phyloP scores from a whole-genome alignment of 2,797 vertebrate genomes.

The Dendrocincla fuliginosa region DNA sequence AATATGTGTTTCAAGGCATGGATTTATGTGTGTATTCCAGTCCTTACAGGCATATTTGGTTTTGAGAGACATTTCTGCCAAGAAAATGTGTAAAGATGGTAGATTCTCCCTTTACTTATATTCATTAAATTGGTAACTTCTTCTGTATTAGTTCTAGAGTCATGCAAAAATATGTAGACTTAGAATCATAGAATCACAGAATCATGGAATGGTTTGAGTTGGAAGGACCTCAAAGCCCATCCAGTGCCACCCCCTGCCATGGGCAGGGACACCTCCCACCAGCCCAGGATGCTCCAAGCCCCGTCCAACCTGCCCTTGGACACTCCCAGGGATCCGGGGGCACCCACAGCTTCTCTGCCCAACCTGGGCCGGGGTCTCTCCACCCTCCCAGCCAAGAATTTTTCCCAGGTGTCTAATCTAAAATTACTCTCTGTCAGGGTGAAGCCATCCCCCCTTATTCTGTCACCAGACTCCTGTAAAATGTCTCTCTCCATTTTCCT shows the following conservation, averaged over 20 bases:
- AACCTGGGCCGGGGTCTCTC: background rate
- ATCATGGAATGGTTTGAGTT: background rate
- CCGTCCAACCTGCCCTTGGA: accelerated
- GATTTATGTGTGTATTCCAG: background rate
- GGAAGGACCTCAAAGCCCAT: accelerated
- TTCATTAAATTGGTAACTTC: background rate
- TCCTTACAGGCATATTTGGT: background rate
- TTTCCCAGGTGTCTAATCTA: background rate
- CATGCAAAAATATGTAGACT: background rate
- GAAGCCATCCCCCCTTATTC: background rate
- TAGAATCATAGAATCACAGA: background rate
- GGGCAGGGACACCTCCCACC: background rate
- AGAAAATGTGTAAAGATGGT: background rate
- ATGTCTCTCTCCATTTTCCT: background rate
- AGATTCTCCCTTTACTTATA: background rate
- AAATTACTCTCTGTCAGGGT: accelerated
- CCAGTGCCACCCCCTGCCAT: background rate
- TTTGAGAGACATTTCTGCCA: background rate
- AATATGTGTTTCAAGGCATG: background rate
- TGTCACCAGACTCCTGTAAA: background rate
- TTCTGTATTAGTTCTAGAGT: background rate
- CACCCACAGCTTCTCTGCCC: background rate
- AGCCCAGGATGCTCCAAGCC: background rate
- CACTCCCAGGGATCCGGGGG: background rate
- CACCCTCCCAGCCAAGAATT: background rate